Evolutionary conservation across 1,140 invertebrate species (phyloP), one percentile per base, ranked within the genome.

Genomic region (Drosophila littoralis): DNA sequence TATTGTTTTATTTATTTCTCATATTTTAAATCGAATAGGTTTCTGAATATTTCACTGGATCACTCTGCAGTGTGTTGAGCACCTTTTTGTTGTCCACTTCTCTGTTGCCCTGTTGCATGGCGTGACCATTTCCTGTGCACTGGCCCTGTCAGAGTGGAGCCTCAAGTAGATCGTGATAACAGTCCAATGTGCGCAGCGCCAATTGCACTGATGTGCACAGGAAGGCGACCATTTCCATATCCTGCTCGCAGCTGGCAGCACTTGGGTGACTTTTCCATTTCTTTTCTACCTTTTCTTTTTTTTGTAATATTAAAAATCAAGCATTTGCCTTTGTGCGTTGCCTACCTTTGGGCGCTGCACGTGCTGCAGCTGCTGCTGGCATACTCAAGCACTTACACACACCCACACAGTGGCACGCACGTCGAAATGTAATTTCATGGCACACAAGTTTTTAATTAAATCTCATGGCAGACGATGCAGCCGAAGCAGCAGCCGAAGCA

Each of bases 381-480:
- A 40, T 60, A 45, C 66, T 43, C 51, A 69, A 67, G 43, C 52
- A 55, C 48, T 65, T 54, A 17, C 52, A 36, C 48, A 68, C 12
- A 68, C 22, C 36, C 9, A 61, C 10, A 45, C 9, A 64, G 28
- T 71, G 45, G 76, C 73, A 78, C 80, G 82, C 81, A 89, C 68
- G 80, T 81, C 82, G 85, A 89, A 89, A 90, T 90, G 85, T 89
- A 89, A 89, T 89, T 89, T 89, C 85, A 89, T 89, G 85, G 81
- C 81, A 90, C 85, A 90, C 85, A 90, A 90, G 85, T 90, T 90
- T 89, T 90, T 90, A 90, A 90, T 90, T 90, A 90, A 90, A 90
- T 90, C 85, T 90, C 81, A 90, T 86, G 83, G 83, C 76, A 86
- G 77, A 86, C 75, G 75, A 55, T 73, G 70, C 69, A 73, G 70